Conservation (phyloP, 2,888 invertebrate species). For the Morinoia aosen region DNA sequence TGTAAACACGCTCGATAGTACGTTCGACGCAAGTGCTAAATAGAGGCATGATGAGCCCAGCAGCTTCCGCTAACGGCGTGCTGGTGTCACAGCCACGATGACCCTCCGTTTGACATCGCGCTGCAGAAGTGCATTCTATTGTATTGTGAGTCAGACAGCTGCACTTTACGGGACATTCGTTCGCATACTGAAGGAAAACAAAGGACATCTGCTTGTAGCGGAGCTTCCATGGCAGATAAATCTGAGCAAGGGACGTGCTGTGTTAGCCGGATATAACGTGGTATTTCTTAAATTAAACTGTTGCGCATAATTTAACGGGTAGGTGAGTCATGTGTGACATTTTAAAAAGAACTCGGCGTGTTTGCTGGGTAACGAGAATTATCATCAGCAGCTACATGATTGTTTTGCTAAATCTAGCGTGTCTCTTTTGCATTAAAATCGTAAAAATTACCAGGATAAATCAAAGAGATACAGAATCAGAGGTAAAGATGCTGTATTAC, state of each 20-base stretch:
- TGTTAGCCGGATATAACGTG: not conserved
- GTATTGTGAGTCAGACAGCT: not conserved
- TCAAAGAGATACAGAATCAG: too few relatives aligned
- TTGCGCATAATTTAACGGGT: not conserved
- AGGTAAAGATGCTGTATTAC: too few relatives aligned
- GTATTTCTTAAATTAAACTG: not conserved
- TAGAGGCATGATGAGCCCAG: not conserved
- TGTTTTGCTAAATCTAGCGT: too few relatives aligned
- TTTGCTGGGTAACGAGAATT: too few relatives aligned
- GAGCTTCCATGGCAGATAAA: not conserved
- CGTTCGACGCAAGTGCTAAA: not conserved
- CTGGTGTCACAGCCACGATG: not conserved
- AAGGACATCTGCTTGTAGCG: not conserved
- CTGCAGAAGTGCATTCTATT: not conserved
- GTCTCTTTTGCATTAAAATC: too few relatives aligned
- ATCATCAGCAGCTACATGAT: too few relatives aligned
- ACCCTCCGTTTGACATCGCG: not conserved
- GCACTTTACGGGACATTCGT: not conserved
- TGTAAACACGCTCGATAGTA: constrained; percentile 1
- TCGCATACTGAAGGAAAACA: not conserved
- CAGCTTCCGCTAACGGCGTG: constrained; percentile 12
- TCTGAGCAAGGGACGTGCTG: not conserved
- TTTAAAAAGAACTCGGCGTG: too few relatives aligned
- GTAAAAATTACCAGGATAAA: too few relatives aligned
- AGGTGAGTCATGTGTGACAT: not conserved